Evolutionary conservation across 2,888 invertebrate species (phyloP).

Genomic region (Eupithecia tripunctaria): DNA sequence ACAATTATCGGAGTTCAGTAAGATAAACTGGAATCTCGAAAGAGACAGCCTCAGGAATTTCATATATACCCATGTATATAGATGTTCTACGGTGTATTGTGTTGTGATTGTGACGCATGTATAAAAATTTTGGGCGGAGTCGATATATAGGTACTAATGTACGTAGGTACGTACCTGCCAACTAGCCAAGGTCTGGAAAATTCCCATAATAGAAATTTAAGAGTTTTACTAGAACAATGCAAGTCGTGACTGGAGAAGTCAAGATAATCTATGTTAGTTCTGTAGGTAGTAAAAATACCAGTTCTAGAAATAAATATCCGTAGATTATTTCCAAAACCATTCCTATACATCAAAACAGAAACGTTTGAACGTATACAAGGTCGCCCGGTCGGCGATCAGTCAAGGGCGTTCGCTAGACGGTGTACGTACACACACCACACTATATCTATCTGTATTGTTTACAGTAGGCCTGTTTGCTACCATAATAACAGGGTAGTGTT

Average conservation of each 20-base stretch:
- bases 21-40: slow-evolving; percentile 23
- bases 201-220: background rate
- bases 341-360: slow-evolving; percentile 73
- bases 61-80: too few relatives aligned
- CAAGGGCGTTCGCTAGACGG: slow-evolving; percentile 81
- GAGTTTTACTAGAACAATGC: background rate
- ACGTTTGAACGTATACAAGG: slow-evolving; percentile 77
- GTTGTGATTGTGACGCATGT: slow-evolving; percentile 50
- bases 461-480: slow-evolving; percentile 39
- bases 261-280: background rate
- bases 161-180: background rate
- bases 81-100: slow-evolving; percentile 50
- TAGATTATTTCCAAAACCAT: slow-evolving; percentile 55
- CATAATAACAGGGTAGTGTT: slow-evolving; percentile 33
- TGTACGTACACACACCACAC: slow-evolving; percentile 37
- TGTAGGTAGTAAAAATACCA: background rate
- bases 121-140: background rate
- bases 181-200: background rate
- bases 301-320: slow-evolving; percentile 9
- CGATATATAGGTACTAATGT: background rate
- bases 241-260: background rate
- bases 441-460: slow-evolving; percentile 56
- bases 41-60: slow-evolving; percentile 44
- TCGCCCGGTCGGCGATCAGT: slow-evolving; percentile 79
- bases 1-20: slow-evolving; percentile 17